Conservation (phyloP, 2,113 vertebrate species). For the Paratilapia polleni region DNA sequence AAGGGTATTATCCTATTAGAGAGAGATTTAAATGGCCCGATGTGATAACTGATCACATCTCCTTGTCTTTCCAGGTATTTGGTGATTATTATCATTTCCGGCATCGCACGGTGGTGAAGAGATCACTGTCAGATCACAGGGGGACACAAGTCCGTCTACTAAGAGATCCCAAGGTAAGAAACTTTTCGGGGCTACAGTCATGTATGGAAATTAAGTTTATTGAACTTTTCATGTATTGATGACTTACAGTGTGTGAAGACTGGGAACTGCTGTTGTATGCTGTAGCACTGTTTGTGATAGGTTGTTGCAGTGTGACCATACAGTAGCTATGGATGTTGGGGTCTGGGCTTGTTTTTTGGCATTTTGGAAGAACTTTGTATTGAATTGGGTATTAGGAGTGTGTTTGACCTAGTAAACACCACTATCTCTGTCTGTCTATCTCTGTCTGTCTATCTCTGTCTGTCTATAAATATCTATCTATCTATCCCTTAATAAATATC, state of each 20-base stretch:
- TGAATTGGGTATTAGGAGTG: not conserved
- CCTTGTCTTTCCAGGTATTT: constrained; percentile 84
- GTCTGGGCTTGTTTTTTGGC: not conserved
- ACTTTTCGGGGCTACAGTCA: not conserved
- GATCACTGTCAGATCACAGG: constrained; percentile 88
- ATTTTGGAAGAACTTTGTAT: not conserved
- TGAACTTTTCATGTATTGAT: not conserved
- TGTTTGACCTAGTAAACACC: not conserved
- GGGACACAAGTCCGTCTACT: constrained; percentile 84
- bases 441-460: no score
- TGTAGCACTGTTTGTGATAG: not conserved
- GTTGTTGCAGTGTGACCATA: not conserved
- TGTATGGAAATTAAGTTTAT: not conserved
- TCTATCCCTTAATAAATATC: no score
- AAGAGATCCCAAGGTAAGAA: constrained; percentile 87
- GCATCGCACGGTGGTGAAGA: constrained; percentile 87
- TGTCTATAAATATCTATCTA: no score
- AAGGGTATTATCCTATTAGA: not conserved
- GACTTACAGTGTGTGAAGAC: not conserved
- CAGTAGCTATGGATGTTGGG: not conserved
- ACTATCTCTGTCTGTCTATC: no score
- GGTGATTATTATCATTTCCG: constrained; percentile 93
- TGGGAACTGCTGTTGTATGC: not conserved
- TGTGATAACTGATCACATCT: constrained; percentile 28
- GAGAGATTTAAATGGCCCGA: not conserved